Conservation (phyloP, 2,113 vertebrate species). For the Rhadina sibilatrix region DNA sequence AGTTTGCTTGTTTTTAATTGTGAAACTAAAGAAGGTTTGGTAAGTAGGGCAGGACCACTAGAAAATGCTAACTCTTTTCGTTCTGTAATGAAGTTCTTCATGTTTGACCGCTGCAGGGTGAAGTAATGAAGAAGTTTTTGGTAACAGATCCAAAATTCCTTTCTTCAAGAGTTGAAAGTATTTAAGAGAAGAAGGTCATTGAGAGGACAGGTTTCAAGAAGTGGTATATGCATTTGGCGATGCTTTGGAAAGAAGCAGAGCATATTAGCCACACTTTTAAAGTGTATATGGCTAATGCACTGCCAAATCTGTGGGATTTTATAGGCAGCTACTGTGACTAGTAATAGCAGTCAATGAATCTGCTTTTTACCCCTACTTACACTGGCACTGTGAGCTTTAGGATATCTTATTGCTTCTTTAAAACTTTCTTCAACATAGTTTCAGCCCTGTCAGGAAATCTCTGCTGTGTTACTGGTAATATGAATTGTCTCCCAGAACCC, state of each 20-base stretch:
- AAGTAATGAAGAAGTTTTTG: slow-evolving; percentile 19
- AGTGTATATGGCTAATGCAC: background rate
- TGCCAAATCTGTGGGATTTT: slow-evolving; percentile 1
- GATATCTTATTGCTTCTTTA: background rate
- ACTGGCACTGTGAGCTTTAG: background rate
- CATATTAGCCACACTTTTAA: background rate
- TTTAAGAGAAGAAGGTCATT: slow-evolving; percentile 24
- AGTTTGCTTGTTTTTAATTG: background rate
- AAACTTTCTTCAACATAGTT: background rate
- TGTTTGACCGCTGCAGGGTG: slow-evolving; percentile 4
- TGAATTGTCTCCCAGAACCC: background rate
- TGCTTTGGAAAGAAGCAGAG: slow-evolving; percentile 19
- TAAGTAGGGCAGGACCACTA: background rate
- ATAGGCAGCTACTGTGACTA: background rate
- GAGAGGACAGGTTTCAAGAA: slow-evolving; percentile 47
- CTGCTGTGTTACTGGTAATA: background rate
- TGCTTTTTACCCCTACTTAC: background rate
- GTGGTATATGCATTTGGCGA: background rate
- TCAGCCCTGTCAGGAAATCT: background rate
- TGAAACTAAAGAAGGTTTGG: background rate
- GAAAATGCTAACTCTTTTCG: background rate
- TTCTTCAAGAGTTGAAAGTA: slow-evolving; percentile 45
- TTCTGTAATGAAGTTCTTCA: background rate
- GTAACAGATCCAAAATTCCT: slow-evolving; percentile 41
- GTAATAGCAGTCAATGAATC: background rate